phyloP scores from a whole-genome alignment of 2,797 vertebrate species.

The Syngnathus rostellatus region DNA sequence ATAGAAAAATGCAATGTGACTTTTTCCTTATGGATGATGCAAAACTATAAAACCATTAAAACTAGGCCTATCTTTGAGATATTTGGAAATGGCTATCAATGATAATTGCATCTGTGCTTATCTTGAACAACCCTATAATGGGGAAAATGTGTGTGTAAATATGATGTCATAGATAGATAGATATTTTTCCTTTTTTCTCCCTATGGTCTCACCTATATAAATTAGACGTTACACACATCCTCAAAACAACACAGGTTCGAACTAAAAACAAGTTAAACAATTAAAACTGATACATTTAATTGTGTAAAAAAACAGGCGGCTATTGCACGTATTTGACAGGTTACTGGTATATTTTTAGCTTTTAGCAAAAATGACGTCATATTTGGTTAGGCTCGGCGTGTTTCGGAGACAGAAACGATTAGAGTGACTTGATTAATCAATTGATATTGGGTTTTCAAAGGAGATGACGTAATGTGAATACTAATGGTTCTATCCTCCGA shows the following conservation, averaged over 20 bases:
- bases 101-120: not conserved
- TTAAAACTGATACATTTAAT: too few species aligned
- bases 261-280: too few species aligned
- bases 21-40: not conserved
- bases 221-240: too few species aligned
- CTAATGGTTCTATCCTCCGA: constrained; percentile 38
- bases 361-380: not conserved
- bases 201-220: too few species aligned
- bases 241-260: too few species aligned
- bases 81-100: not conserved
- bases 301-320: too few species aligned
- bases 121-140: not conserved
- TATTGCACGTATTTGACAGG: not conserved
- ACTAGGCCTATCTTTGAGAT: not conserved
- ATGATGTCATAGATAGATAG: not conserved
- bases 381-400: not conserved
- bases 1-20: not conserved
- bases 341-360: not conserved
- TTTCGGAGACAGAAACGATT: constrained; percentile 5
- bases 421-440: constrained; percentile 49
- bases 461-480: constrained; percentile 65
- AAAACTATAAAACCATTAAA: not conserved
- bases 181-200: too few species aligned
- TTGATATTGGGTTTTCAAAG: constrained; percentile 54
- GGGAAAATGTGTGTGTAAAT: not conserved